phyloP scores from a whole-genome alignment of 2,797 vertebrate species.

The Trichosurus vulpecula region DNA sequence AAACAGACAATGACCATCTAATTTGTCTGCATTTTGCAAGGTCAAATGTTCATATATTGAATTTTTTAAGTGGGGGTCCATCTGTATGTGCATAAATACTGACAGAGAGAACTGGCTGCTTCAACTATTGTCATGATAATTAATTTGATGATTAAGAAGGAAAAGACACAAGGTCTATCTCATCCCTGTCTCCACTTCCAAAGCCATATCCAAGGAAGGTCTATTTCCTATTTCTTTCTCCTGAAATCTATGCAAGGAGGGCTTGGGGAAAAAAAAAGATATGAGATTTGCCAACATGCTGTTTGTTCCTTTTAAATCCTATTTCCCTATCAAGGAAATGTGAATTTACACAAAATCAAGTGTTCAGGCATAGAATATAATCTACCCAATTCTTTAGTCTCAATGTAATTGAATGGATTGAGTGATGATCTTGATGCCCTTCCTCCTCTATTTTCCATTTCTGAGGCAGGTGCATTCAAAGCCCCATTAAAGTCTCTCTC shows the following conservation, averaged over 20 bases:
- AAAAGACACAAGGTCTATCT: background rate
- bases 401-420: background rate
- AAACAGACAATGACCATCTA: background rate
- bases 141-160: background rate
- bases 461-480: background rate
- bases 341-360: background rate
- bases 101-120: background rate
- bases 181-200: background rate
- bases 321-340: background rate
- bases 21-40: background rate
- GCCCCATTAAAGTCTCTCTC: background rate
- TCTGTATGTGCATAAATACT: background rate
- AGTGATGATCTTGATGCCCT: background rate
- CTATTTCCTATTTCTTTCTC: background rate
- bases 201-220: background rate
- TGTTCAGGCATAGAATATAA: background rate
- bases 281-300: background rate
- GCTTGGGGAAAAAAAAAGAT: background rate
- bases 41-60: background rate
- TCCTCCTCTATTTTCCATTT: conserved; percentile 1
- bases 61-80: background rate
- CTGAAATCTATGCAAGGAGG: background rate
- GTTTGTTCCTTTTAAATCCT: background rate
- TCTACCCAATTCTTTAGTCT: background rate
- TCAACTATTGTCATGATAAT: background rate